Base-by-base conservation (phyloP, 2,113 vertebrate genomes). In the Lynx canadensis region DNA sequence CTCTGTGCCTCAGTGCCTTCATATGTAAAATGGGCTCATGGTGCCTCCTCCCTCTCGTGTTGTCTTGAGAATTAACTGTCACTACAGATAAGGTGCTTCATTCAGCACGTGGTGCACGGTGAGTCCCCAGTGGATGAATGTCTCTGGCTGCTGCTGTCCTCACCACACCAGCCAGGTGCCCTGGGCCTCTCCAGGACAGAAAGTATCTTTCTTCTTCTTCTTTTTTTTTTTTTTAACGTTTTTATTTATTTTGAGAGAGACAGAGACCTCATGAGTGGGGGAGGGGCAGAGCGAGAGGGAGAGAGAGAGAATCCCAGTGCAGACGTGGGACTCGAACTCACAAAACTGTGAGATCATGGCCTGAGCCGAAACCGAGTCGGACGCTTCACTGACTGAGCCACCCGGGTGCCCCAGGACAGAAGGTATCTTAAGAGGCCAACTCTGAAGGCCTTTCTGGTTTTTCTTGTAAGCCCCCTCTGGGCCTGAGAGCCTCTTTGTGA, bases 1-100 rank as follows among this genome's bases (percentile, higher is more conserved):
- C 92, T 82, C 68, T 71, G 60, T 48, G 74, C 89, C 41, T 69
- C 65, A 6, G n/a, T 29, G 41, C 63, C 19, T 83, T 52, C 57
- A 0, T 23, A 6, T 68, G 73, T 85, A 18, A 82, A 33, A 65
- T n/a, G n/a, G 52, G 80, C 31, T 55, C 11, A 31, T 11, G 6
- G 50, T 4, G 6, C 13, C 2, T 1, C n/a, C 60, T 52, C 29
- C 0, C 2, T 69, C 21, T 2, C 0, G 0, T 36, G 31, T n/a
- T 13, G 16, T 11, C 7, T 1, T 31, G 87, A 79, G 87, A 45
- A 21, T 27, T 65, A 31, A 69, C 13, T 23, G 29, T 63, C 91
- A 11, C 1, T 19, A 15, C 19, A 9, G 11, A 48, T 8, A 33
- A 25, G 31, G 69, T 8, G 0, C 66, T 27, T 7, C 3, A 31